Conservation (phyloP, 2,888 invertebrate genomes). For the Melieria picta region DNA sequence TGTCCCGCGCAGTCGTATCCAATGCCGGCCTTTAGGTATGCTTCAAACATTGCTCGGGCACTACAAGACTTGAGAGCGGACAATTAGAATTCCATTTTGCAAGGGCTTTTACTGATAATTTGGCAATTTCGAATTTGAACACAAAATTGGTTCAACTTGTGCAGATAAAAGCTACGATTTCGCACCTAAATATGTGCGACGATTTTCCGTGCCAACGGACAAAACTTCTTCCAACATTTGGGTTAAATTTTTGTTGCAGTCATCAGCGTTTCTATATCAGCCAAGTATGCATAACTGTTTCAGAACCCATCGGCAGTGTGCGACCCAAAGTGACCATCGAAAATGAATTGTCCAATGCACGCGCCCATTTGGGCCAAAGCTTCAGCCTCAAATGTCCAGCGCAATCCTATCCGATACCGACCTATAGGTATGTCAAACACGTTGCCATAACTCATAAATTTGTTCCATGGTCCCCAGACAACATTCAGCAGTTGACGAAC, state of each 20-base stretch:
- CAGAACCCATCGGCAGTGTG: slow-evolving; percentile 71
- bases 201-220: too few relatives aligned
- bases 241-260: slow-evolving; percentile 1
- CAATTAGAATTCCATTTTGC: too few relatives aligned
- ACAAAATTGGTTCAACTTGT: neutral
- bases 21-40: slow-evolving; percentile 76
- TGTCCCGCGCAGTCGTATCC: slow-evolving; percentile 83
- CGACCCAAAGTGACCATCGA: slow-evolving; percentile 73
- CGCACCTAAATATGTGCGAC: too few relatives aligned
- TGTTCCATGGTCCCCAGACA: too few relatives aligned
- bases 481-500: too few relatives aligned
- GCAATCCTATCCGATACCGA: slow-evolving; percentile 79
- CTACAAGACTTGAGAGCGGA: too few relatives aligned
- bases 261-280: neutral
- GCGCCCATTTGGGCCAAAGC: slow-evolving; percentile 57
- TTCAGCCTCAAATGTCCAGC: slow-evolving; percentile 78
- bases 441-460: too few relatives aligned
- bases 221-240: slow-evolving; percentile 14
- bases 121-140: neutral
- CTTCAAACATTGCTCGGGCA: neutral
- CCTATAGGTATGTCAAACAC: slow-evolving; percentile 72
- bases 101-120: neutral
- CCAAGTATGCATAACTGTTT: neutral
- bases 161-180: too few relatives aligned
- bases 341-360: slow-evolving; percentile 59